Percentiles rank a stretch among this genome's conserved stretches.
These are phyloP conservation scores for Fratercula arctica DNA, from an alignment of 2,797 vertebrate genomes.

Conservation along the genomic window DNA sequence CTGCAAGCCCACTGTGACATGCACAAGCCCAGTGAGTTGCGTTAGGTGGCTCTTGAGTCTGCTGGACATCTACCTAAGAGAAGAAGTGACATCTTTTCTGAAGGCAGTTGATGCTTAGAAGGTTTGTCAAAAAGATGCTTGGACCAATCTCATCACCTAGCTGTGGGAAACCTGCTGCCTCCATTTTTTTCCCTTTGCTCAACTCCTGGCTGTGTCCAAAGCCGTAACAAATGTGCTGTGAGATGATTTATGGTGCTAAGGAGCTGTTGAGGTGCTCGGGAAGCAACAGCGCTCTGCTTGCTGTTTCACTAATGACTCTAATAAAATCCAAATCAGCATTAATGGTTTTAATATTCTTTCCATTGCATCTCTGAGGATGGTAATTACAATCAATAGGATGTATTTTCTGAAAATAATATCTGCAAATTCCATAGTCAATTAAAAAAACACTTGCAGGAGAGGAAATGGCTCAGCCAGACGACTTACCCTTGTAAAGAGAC, in stretches of 20 bases:
- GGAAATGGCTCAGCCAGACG: neutral
- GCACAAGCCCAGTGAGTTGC: fast-evolving
- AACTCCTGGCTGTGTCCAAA: neutral
- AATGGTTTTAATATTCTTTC: slow-evolving; percentile 52
- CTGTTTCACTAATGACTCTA: slow-evolving; percentile 23
- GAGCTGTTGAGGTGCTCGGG: neutral
- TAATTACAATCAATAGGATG: slow-evolving; percentile 41
- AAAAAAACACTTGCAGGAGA: neutral
- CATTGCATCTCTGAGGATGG: neutral
- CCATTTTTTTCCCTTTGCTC: neutral
- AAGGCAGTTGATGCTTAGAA: neutral
- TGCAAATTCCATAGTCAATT: neutral
- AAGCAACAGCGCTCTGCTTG: neutral
- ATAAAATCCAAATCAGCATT: slow-evolving; percentile 42
- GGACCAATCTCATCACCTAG: neutral
- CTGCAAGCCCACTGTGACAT: neutral
- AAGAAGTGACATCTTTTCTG: neutral
- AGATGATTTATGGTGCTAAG: slow-evolving; percentile 12
- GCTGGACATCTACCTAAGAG: neutral
- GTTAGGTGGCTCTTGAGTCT: neutral
- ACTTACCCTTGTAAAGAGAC: neutral
- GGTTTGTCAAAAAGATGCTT: neutral
- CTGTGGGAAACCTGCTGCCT: neutral
- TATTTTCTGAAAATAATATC: slow-evolving; percentile 41
- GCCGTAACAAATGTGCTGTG: neutral